Evolutionary conservation across 2,113 vertebrate genomes (phyloP), one percentile per base, ranked within the genome.

Genomic region (Aptenodytes patagonicus): DNA sequence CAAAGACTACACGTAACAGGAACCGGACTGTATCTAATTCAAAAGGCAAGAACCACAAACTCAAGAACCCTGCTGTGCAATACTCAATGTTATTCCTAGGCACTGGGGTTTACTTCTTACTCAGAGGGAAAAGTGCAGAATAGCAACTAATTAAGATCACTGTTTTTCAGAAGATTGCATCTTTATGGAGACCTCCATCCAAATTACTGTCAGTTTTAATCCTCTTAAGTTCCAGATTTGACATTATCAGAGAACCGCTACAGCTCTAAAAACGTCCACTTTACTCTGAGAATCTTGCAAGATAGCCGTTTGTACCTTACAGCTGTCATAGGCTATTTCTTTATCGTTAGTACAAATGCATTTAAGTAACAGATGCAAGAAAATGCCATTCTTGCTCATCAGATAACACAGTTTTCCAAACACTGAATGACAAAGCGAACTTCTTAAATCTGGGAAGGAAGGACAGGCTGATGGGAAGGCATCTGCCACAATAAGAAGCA

Each of bases 161-260:
- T 2, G 58, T 46, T 46, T 68, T 62, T 22, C 20, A 42, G 31
- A 18, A 66, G 20, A 52, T 0, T 10, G 40, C 1, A 0, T 36
- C 36, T 29, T 79, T 70, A 57, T 0, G 3, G 57, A 90, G 26
- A 64, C 21, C 57, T 65, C 25, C 1, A 2, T 38, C 52, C 31
- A 54, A 54, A 28, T 10, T 40, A 55, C 20, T 49, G 16, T 20
- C 38, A 26, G 6, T 79, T 87, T 81, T 44, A 81, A 80, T 1
- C 1, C 26, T 25, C 32, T 44, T 14, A 16, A 85, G 15, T 36
- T 51, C 58, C 55, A 86, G 57, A 44, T 76, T 55, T 66, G 36
- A 68, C 62, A 32, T 18, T 38, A 77, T 66, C 57, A 73, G 26
- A 49, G 49, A 79, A 82, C 57, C 6, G 2, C 42, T 60, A 49